Evolutionary conservation across 2,797 vertebrate genomes (phyloP).

Genomic region (Eulemur mongoz): DNA sequence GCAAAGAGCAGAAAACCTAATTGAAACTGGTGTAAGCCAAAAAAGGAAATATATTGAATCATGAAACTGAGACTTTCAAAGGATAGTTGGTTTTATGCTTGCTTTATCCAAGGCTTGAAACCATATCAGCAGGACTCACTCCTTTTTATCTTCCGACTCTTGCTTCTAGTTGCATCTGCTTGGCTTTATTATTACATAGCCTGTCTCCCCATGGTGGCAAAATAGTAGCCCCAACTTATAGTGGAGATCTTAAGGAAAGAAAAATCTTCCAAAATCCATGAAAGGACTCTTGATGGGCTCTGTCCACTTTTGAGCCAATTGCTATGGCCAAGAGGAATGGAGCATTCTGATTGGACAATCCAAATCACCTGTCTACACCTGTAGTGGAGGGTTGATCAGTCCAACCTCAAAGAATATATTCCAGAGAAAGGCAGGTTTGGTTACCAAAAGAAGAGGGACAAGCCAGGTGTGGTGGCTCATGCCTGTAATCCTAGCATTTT

Average conservation of each 20-base stretch:
- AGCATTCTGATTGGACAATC: neutral
- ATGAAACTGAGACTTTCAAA: neutral
- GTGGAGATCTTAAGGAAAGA: neutral
- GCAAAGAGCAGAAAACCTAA: conserved; percentile 17
- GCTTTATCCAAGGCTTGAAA: neutral
- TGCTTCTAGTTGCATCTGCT: neutral
- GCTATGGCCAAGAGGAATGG: neutral
- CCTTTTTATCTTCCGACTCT: neutral
- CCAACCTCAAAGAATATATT: neutral
- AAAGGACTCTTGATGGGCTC: neutral
- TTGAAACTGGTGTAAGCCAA: conserved; percentile 3
- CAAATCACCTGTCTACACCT: neutral
- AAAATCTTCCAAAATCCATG: neutral
- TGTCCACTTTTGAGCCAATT: neutral
- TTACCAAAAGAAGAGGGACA: neutral
- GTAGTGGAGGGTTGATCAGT: neutral
- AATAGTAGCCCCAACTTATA: neutral
- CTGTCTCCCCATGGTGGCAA: neutral
- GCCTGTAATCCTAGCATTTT: neutral
- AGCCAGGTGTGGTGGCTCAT: neutral
- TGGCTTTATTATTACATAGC: neutral
- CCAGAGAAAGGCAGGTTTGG: neutral
- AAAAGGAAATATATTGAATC: neutral
- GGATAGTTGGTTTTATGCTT: conserved; percentile 12
- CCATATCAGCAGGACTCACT: neutral